Conservation (phyloP, 2,888 invertebrate genomes). For the Bellardia bayeri region DNA sequence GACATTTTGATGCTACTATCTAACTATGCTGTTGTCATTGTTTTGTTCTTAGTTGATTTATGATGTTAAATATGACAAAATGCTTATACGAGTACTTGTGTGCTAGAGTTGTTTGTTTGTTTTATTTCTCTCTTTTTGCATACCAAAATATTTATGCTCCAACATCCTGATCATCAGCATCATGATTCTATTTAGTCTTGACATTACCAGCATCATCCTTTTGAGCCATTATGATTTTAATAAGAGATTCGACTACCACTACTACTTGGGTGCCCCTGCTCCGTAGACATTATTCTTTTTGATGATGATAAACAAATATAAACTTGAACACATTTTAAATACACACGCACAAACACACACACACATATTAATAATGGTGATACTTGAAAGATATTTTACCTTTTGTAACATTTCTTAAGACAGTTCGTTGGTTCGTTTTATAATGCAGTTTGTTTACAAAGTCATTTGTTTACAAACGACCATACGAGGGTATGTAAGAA, state of each 20-base stretch:
- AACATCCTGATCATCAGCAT: slow-evolving; percentile 44
- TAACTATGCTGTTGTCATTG: slow-evolving; percentile 7
- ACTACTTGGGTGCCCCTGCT: not conserved
- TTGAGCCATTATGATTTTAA: slow-evolving; percentile 51
- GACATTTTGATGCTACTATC: not conserved
- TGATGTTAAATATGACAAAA: slow-evolving; percentile 73
- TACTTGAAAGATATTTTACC: slow-evolving; percentile 50
- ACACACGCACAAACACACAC: not conserved
- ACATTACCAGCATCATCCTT: slow-evolving; percentile 9
- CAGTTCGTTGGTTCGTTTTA: slow-evolving; percentile 35
- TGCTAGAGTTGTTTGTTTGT: slow-evolving; percentile 22
- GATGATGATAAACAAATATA: slow-evolving; percentile 57
- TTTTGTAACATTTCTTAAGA: slow-evolving; percentile 56
- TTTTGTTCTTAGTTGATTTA: slow-evolving; percentile 67
- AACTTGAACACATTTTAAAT: slow-evolving; percentile 14
- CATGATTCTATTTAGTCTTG: slow-evolving; percentile 5
- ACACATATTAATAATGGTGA: slow-evolving; percentile 8
- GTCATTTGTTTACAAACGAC: slow-evolving; percentile 26
- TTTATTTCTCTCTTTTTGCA: slow-evolving; percentile 19
- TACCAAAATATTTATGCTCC: slow-evolving; percentile 52
- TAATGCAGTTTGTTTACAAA: slow-evolving; percentile 58
- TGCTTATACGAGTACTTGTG: slow-evolving; percentile 29
- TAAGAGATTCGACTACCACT: slow-evolving; percentile 31
- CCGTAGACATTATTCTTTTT: slow-evolving; percentile 34
- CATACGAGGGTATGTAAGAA: slow-evolving; percentile 19